phyloP scores from a whole-genome alignment of 2,888 invertebrate species.

The Megalurothrips usitatus region DNA sequence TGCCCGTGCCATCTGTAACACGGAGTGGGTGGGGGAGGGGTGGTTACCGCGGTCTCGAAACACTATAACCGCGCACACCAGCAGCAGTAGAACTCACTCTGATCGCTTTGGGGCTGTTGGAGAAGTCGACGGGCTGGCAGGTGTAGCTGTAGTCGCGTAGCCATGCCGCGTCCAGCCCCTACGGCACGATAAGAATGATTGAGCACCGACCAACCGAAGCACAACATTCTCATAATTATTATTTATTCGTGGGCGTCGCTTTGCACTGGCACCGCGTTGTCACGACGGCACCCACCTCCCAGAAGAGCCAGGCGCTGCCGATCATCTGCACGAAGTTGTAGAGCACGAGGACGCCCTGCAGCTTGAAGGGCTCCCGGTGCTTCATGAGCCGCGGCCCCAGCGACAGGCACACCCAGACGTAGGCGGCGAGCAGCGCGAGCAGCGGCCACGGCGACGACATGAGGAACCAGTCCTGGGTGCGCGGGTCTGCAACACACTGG shows the following conservation, averaged over 20 bases:
- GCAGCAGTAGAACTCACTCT: constrained; percentile 48
- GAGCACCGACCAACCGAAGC: too few species aligned
- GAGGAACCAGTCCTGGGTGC: constrained; percentile 35
- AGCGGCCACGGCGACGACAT: constrained; percentile 33
- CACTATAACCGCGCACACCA: background rate
- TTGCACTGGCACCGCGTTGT: too few species aligned
- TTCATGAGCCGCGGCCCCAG: constrained; percentile 34
- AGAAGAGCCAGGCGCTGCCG: constrained; percentile 47
- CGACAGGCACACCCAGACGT: constrained; percentile 32
- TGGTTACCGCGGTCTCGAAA: background rate
- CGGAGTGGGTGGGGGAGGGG: background rate
- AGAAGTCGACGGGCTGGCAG: constrained; percentile 36
- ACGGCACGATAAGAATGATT: background rate
- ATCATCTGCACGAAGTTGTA: constrained; percentile 36
- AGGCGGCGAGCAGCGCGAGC: constrained; percentile 29
- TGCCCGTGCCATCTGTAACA: constrained; percentile 34
- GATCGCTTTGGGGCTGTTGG: constrained; percentile 33
- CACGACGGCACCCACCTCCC: constrained; percentile 42
- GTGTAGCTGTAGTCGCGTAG: constrained; percentile 32
- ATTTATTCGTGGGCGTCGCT: too few species aligned
- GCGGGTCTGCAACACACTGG: constrained; percentile 31
- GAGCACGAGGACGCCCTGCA: constrained; percentile 30
- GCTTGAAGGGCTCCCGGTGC: constrained; percentile 34
- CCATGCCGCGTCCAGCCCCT: constrained; percentile 51
- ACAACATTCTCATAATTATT: too few species aligned